These are phyloP conservation scores for Leptopterna dolabrata DNA, from an alignment of 2,888 invertebrate species.

Conservation along the genomic window DNA sequence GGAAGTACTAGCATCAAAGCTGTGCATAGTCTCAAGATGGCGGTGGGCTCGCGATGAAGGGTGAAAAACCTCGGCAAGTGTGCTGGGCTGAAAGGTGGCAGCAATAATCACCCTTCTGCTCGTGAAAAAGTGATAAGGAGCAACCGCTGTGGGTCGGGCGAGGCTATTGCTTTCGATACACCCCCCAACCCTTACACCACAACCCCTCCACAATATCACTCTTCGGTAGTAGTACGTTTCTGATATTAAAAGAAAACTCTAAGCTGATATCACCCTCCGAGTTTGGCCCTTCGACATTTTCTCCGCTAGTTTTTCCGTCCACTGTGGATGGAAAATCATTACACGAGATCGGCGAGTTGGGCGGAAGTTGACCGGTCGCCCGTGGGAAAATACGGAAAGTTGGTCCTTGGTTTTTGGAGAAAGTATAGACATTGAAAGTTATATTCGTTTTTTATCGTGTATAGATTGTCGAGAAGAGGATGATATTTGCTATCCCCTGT, in stretches of 20 bases:
- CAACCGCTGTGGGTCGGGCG: background rate
- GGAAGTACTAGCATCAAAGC: no score
- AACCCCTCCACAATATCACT: background rate
- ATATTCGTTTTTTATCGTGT: no score
- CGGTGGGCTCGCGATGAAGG: no score
- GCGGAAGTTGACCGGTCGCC: background rate
- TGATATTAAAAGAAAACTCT: constrained; percentile 11
- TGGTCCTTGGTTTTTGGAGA: no score
- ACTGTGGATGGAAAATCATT: background rate
- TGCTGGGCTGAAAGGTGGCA: background rate
- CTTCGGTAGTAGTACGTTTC: background rate
- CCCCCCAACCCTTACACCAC: background rate
- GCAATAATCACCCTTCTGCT: constrained; percentile 2
- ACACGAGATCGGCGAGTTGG: background rate
- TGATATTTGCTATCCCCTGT: no score
- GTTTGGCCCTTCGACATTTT: background rate
- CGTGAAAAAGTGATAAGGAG: constrained; percentile 6
- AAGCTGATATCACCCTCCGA: background rate
- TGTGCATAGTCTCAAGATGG: no score
- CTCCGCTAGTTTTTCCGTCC: background rate
- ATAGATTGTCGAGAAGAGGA: no score
- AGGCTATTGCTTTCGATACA: background rate
- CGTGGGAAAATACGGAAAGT: background rate
- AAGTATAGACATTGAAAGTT: no score
- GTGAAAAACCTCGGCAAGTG: background rate